Evolutionary conservation across 2,797 vertebrate species (phyloP).

Genomic region (Enteromius radiatus): DNA sequence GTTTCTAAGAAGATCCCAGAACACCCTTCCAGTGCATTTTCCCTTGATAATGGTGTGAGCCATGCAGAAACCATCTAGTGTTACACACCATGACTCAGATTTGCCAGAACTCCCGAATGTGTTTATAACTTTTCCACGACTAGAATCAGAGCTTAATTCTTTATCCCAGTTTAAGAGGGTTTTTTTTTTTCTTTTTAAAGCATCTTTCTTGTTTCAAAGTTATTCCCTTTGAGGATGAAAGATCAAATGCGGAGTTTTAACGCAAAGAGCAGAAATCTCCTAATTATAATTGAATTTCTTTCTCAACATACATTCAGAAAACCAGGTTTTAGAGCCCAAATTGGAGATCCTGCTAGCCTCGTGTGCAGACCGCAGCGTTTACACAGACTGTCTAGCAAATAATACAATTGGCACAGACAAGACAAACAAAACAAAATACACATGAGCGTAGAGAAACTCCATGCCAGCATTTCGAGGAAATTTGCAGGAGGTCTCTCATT

Average conservation of each 20-base stretch:
- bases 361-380: slow-evolving; percentile 59
- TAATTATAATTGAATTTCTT: slow-evolving; percentile 14
- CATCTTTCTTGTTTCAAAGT: slow-evolving; percentile 11
- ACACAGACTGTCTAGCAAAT: slow-evolving; percentile 62
- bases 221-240: slow-evolving; percentile 8
- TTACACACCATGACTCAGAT: slow-evolving; percentile 13
- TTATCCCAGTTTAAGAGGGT: slow-evolving; percentile 24
- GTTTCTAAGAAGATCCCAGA: slow-evolving; percentile 19
- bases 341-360: slow-evolving; percentile 38
- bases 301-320: slow-evolving; percentile 11
- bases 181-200: not conserved
- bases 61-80: slow-evolving; percentile 13
- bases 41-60: not conserved
- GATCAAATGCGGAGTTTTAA: not conserved
- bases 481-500: slow-evolving; percentile 27
- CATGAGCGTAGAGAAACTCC: slow-evolving; percentile 36
- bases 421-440: slow-evolving; percentile 54
- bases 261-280: not conserved
- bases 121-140: slow-evolving; percentile 31
- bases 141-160: slow-evolving; percentile 15
- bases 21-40: slow-evolving; percentile 28
- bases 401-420: slow-evolving; percentile 52
- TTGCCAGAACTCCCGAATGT: slow-evolving; percentile 7
- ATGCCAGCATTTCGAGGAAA: slow-evolving; percentile 61
- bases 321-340: not conserved